phyloP scores from a whole-genome alignment of 2,888 invertebrate genomes.

The Hirtodrosophila histrioides region DNA sequence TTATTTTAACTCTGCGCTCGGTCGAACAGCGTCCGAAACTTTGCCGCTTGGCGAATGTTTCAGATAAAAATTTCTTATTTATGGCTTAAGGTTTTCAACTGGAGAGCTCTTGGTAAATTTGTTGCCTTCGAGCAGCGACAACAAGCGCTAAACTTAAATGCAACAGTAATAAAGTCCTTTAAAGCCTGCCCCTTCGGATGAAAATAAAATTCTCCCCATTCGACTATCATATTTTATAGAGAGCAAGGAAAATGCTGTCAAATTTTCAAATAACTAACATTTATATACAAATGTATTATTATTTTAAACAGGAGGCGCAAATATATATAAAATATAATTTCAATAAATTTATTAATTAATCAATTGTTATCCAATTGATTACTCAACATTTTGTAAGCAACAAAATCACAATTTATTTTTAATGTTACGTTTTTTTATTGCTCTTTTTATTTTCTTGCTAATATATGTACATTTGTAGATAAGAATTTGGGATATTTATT shows the following conservation, averaged over 20 bases:
- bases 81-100: slow-evolving; percentile 76
- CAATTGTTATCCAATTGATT: slow-evolving; percentile 2
- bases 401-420: slow-evolving; percentile 1
- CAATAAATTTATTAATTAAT: slow-evolving; percentile 8
- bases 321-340: too few relatives aligned
- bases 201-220: background rate
- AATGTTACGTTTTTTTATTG: background rate
- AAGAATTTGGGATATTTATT: slow-evolving; percentile 9
- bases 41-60: slow-evolving; percentile 62
- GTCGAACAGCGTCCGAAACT: slow-evolving; percentile 70
- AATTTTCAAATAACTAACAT: too few relatives aligned
- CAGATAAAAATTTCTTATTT: slow-evolving; percentile 81
- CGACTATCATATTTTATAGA: too few relatives aligned
- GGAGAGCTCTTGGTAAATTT: slow-evolving; percentile 55
- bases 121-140: slow-evolving; percentile 19
- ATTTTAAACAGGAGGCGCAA: too few relatives aligned
- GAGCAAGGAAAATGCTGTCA: too few relatives aligned
- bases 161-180: slow-evolving; percentile 23
- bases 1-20: slow-evolving; percentile 67
- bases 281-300: too few relatives aligned
- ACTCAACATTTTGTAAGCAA: background rate
- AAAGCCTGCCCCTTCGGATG: slow-evolving; percentile 1
- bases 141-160: slow-evolving; percentile 14
- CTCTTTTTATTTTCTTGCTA: background rate
- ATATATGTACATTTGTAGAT: slow-evolving; percentile 10